Evolutionary conservation across 2,797 vertebrate genomes (phyloP).

Genomic region (Tragelaphus eurycerus): DNA sequence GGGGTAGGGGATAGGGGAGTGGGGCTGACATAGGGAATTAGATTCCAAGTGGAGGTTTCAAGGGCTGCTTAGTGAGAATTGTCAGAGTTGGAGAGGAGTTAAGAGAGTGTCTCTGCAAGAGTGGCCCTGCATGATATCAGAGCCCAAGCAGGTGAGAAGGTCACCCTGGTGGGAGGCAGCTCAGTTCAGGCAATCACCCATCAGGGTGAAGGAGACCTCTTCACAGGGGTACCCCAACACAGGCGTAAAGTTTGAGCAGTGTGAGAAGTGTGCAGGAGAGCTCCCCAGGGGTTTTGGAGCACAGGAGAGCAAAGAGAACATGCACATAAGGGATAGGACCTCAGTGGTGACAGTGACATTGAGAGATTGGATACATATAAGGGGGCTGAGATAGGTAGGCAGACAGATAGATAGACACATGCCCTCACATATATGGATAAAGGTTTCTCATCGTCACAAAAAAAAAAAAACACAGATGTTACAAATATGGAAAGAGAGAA

Average conservation of each 20-base stretch:
- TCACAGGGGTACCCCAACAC: not conserved
- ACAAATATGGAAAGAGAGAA: not conserved
- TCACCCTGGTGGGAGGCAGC: not conserved
- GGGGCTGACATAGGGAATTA: not conserved
- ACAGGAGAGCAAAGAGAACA: not conserved
- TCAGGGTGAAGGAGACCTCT: not conserved
- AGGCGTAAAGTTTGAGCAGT: not conserved
- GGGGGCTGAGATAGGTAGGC: not conserved
- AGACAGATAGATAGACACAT: not conserved
- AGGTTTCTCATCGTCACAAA: not conserved
- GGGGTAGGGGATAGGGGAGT: accelerated
- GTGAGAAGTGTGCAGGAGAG: not conserved
- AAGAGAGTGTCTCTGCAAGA: not conserved
- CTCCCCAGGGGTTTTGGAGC: not conserved
- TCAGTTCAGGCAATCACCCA: not conserved
- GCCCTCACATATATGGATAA: not conserved
- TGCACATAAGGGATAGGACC: not conserved
- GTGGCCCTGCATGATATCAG: not conserved
- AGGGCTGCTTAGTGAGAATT: not conserved
- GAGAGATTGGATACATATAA: not conserved
- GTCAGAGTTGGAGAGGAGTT: not conserved
- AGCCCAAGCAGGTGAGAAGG: not conserved
- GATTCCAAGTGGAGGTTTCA: not conserved
- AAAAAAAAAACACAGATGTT: not conserved
- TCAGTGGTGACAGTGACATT: not conserved